Percentiles rank a stretch among this genome's conserved stretches.
phyloP scores from a whole-genome alignment of 2,113 vertebrate genomes.

The Microcebus murinus region DNA sequence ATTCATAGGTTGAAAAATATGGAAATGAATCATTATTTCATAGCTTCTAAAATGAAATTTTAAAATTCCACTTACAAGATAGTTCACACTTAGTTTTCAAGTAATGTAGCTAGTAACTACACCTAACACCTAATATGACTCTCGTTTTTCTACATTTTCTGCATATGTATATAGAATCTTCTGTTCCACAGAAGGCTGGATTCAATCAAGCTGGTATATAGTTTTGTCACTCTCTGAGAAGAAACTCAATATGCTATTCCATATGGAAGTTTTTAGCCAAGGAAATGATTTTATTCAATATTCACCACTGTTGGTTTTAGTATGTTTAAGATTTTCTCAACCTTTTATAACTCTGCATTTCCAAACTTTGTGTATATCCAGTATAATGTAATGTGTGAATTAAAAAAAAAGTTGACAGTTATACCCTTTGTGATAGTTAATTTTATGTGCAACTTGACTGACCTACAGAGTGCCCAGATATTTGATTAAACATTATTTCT shows the following conservation, averaged over 20 bases:
- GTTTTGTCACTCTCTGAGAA: slow-evolving; percentile 22
- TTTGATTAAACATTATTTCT: not conserved
- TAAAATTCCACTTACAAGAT: not conserved
- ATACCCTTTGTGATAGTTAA: not conserved
- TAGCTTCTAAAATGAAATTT: not conserved
- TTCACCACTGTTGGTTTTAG: not conserved
- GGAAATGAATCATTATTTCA: not conserved
- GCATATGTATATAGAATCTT: not conserved
- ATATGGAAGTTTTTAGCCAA: not conserved
- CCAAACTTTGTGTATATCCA: not conserved
- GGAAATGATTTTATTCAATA: not conserved
- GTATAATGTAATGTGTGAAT: not conserved
- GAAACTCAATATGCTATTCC: not conserved
- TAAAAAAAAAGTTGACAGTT: not conserved
- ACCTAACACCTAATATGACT: not conserved
- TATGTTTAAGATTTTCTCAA: not conserved
- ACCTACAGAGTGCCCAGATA: not conserved
- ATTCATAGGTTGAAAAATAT: not conserved
- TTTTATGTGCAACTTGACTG: not conserved
- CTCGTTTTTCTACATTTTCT: not conserved
- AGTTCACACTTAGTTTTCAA: not conserved
- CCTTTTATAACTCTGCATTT: not conserved
- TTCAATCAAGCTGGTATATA: not conserved
- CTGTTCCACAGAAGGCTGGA: not conserved
- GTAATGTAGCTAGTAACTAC: not conserved